Base-by-base conservation (phyloP, 2,888 invertebrate genomes). In the Epirrita christyi region DNA sequence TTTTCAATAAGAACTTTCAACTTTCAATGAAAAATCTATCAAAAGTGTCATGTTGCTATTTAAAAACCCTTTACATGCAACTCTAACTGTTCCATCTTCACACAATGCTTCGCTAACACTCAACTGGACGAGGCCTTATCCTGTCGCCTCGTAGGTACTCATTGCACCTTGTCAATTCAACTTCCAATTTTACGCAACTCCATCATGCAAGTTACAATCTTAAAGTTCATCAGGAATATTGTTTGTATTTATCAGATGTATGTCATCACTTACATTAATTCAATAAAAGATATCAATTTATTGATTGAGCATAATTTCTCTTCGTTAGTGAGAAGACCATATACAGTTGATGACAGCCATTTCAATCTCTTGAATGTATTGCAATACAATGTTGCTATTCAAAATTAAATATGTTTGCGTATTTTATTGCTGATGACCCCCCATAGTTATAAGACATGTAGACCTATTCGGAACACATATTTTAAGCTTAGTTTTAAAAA, bases 181-280 rank as follows among this genome's bases (percentile, higher is more conserved):
- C 46, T 29, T 37, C 45, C 51, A 54, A 60, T 48, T 56, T 54
- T 59, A 54, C 46, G 40, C 48, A 52, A 46, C 21, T 3, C 21
- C 34, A 34, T n/a, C 27, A 13, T 28, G 9, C 27, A 38, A 14
- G 14, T 9, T n/a, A 42, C 52, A 52, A 65, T 61, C 63, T n/a
- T 10, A 55, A 62, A 59, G 65, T 63, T 49, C 61, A 65, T 65
- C 61, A 11, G 53, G 32, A 55, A 45, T 51, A 49, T 59, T 56
- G 55, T 37, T 51, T 53, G 44, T 54, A 43, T 38, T 45, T 46
- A 42, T 49, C 49, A 44, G 44, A 36, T 10, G 48, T 34, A 45
- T 59, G 54, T 50, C 54, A 47, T 38, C 29, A 55, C 21, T 42
- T 43, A 32, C n/a, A 54, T 50, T 54, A 41, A 42, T 50, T 54